These are phyloP conservation scores for Pangasius sanitwongsei DNA, from an alignment of 2,797 vertebrate species.

Conservation along the genomic window DNA sequence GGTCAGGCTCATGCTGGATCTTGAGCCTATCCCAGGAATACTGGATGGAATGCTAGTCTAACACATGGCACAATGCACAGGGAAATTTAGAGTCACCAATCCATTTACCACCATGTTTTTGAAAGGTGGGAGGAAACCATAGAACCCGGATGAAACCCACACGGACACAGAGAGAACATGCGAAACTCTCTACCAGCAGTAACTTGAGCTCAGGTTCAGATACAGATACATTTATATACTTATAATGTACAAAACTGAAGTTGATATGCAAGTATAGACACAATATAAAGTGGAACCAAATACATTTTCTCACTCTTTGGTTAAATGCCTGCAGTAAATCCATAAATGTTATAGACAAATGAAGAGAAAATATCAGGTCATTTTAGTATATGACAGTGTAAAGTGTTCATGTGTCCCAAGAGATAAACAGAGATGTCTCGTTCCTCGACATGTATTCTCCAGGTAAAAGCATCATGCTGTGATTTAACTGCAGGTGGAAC, in stretches of 20 bases:
- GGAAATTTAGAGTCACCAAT: background rate
- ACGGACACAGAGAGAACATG: background rate
- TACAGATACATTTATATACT: background rate
- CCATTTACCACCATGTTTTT: background rate
- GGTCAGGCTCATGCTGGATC: background rate
- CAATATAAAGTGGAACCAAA: no score
- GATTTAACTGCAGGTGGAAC: slow-evolving; percentile 66
- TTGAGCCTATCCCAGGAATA: background rate
- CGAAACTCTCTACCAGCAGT: background rate
- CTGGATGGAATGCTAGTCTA: background rate
- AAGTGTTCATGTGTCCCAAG: slow-evolving; percentile 17
- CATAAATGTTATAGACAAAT: background rate
- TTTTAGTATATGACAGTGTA: background rate
- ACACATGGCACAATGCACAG: background rate
- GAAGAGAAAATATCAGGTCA: background rate
- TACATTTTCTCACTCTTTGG: background rate
- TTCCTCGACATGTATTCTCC: slow-evolving; percentile 61
- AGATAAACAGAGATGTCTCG: slow-evolving; percentile 63
- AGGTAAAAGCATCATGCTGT: slow-evolving; percentile 63
- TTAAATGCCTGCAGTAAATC: background rate
- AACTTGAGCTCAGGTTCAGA: background rate
- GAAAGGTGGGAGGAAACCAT: background rate
- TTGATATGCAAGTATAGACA: background rate
- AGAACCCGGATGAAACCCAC: background rate
- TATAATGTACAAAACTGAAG: background rate